phyloP scores from a whole-genome alignment of 1,140 invertebrate genomes.

The Diabrotica undecimpunctata region DNA sequence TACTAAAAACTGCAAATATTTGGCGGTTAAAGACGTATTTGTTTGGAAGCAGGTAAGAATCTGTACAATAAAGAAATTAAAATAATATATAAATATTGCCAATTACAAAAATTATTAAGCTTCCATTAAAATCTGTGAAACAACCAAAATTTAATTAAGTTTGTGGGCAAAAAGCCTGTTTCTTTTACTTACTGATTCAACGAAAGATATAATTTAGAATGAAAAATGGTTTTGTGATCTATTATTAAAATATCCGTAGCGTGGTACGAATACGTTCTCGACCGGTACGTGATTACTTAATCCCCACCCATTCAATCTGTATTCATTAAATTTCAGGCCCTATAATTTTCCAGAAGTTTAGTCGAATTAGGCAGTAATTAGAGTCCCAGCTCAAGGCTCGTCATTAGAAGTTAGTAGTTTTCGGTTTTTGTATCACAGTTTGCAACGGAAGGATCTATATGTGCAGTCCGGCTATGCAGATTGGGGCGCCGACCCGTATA shows the following conservation, averaged over 20 bases:
- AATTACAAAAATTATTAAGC: not conserved
- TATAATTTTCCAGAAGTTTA: slow-evolving; percentile 37
- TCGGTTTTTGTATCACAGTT: slow-evolving; percentile 14
- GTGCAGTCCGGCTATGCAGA: slow-evolving; percentile 34
- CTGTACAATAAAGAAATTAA: not conserved
- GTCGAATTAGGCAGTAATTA: slow-evolving; percentile 32
- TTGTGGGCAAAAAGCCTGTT: not conserved
- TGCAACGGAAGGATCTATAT: slow-evolving; percentile 25
- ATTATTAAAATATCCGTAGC: slow-evolving; percentile 23
- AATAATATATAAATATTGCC: not conserved
- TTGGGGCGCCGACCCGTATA: slow-evolving; percentile 47
- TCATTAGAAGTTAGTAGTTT: slow-evolving; percentile 4
- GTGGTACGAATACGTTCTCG: slow-evolving; percentile 4
- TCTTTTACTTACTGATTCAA: slow-evolving; percentile 5
- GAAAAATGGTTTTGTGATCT: slow-evolving; percentile 22
- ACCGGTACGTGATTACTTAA: slow-evolving; percentile 12
- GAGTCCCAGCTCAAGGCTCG: slow-evolving; percentile 5
- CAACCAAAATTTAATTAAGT: slow-evolving; percentile 5
- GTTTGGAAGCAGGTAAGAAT: slow-evolving; percentile 6
- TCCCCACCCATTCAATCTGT: slow-evolving; percentile 17
- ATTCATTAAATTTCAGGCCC: slow-evolving; percentile 26
- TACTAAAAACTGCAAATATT: too few relatives aligned
- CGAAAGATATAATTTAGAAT: slow-evolving; percentile 11
- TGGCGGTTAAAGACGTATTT: not conserved
- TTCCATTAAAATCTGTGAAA: not conserved